phyloP scores from a whole-genome alignment of 2,888 invertebrate genomes.

The Diadegma fenestrale region DNA sequence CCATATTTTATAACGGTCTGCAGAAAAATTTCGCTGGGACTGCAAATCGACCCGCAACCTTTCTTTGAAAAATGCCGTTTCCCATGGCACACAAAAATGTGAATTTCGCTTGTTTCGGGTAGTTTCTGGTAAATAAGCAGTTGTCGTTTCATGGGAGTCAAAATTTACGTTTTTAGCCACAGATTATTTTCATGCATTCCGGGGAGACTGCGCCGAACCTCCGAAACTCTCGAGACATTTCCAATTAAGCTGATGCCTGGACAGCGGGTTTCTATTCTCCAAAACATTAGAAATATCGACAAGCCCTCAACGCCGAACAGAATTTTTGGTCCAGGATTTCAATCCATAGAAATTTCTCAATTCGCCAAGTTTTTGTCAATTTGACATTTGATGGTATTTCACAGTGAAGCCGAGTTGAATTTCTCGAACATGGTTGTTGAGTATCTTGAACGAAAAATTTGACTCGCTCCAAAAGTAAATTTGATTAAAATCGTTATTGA shows the following conservation, averaged over 20 bases:
- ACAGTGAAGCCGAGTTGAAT: background rate
- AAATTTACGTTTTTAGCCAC: background rate
- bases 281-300: background rate
- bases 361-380: background rate
- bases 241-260: background rate
- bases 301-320: background rate
- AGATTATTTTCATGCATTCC: background rate
- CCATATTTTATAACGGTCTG: background rate
- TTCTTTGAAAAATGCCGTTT: background rate
- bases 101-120: background rate
- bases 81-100: background rate
- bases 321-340: background rate
- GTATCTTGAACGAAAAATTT: background rate
- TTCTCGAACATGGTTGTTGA: background rate
- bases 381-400: background rate
- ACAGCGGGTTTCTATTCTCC: background rate
- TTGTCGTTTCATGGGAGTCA: background rate
- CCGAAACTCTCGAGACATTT: background rate
- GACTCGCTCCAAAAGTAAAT: background rate
- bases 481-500: background rate
- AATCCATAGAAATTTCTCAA: background rate
- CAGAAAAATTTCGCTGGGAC: conserved; percentile 26
- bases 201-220: background rate
- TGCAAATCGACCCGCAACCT: background rate
- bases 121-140: background rate